Conservation (phyloP, 2,888 invertebrate species). For the Tridacna crocea region DNA sequence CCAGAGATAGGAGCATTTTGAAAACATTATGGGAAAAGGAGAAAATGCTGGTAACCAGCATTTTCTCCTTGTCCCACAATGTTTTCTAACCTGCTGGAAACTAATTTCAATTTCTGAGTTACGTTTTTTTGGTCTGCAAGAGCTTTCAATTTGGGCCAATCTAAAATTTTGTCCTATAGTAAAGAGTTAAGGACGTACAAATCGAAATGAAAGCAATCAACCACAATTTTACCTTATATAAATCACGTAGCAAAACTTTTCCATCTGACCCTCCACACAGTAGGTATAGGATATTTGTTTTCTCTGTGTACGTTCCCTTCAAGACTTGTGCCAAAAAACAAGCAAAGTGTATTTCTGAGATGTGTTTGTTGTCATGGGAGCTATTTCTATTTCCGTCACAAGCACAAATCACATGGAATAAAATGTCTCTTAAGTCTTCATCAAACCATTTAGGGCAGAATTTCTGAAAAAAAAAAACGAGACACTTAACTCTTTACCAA, state of each 20-base stretch:
- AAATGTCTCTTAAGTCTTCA: not conserved
- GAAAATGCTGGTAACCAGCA: not conserved
- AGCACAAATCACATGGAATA: conserved; percentile 46
- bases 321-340: conserved; percentile 49
- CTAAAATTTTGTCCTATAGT: too few relatives aligned
- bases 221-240: conserved; percentile 36
- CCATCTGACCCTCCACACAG: conserved; percentile 35
- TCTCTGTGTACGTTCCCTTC: conserved; percentile 54
- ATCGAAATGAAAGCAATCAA: not conserved
- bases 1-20: too few relatives aligned
- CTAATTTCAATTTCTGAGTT: too few relatives aligned
- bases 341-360: conserved; percentile 51
- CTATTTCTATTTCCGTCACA: conserved; percentile 41
- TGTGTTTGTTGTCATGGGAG: conserved; percentile 28
- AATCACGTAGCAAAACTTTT: conserved; percentile 24
- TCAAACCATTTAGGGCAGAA: conserved; percentile 42
- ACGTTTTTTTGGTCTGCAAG: too few relatives aligned
- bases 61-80: not conserved
- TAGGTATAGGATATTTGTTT: conserved; percentile 44
- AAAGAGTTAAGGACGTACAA: not conserved
- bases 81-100: too few relatives aligned
- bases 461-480: conserved; percentile 51
- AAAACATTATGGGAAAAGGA: conserved; percentile 2
- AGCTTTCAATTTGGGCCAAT: too few relatives aligned
- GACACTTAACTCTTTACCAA: not conserved